Conservation (phyloP, 1,140 invertebrate genomes). For the Uloborus diversus region DNA sequence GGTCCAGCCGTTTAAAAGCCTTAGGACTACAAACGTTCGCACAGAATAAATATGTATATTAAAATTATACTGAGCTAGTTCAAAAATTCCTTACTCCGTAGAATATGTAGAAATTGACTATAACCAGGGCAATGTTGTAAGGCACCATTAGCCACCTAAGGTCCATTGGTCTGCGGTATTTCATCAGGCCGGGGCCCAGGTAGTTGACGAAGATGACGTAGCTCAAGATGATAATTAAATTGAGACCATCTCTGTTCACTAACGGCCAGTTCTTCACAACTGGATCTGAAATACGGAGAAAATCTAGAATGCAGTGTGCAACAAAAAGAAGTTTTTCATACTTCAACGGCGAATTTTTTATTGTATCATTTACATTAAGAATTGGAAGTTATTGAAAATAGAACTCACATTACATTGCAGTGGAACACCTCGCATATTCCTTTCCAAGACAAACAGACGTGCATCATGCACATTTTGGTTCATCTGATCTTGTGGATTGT, state of each 20-base stretch:
- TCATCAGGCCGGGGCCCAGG: slow-evolving; percentile 66
- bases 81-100: slow-evolving; percentile 24
- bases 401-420: no score
- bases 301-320: background rate
- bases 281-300: slow-evolving; percentile 10
- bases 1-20: no score
- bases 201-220: slow-evolving; percentile 57
- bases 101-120: slow-evolving; percentile 65
- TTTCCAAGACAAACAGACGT: no score
- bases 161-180: slow-evolving; percentile 64
- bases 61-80: no score
- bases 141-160: slow-evolving; percentile 63
- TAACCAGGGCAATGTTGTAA: slow-evolving; percentile 66
- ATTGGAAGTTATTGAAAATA: no score
- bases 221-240: slow-evolving; percentile 34
- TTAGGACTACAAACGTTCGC: no score
- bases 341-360: no score
- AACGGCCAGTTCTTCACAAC: slow-evolving; percentile 36
- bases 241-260: slow-evolving; percentile 13
- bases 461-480: no score
- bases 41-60: no score
- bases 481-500: no score
- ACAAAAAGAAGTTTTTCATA: background rate
- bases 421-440: no score
- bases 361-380: no score